Evolutionary conservation across 2,888 invertebrate species (phyloP).

Genomic region (Helicoverpa assulta): DNA sequence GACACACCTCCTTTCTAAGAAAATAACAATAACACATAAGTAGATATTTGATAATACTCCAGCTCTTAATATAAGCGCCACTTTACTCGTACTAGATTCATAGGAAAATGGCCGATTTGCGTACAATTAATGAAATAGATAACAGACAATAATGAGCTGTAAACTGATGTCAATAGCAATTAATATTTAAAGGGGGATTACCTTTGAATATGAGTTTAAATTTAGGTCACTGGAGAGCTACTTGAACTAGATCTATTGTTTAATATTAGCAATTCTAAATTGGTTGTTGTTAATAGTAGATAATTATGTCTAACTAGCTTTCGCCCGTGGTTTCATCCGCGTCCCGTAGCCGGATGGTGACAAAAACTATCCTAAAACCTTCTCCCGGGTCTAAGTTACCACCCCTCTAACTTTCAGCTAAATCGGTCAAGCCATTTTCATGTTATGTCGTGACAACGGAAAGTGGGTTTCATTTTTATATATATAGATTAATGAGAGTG

Average conservation of each 20-base stretch:
- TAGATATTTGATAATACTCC: conserved; percentile 40
- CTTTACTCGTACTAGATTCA: conserved; percentile 26
- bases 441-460: no score
- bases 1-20: conserved; percentile 51
- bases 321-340: no score
- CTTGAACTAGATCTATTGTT: conserved; percentile 53
- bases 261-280: conserved; percentile 43
- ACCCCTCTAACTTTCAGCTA: no score
- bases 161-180: conserved; percentile 29
- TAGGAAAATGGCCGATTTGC: conserved; percentile 34
- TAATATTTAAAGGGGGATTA: conserved; percentile 62
- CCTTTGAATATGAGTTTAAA: conserved; percentile 50
- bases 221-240: conserved; percentile 65
- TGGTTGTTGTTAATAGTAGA: conserved; percentile 21
- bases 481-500: background rate
- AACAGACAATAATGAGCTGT: conserved; percentile 24
- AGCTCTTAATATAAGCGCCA: conserved; percentile 47
- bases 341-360: no score
- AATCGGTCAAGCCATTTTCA: no score
- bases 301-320: no score
- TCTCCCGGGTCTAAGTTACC: no score
- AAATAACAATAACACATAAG: conserved; percentile 25
- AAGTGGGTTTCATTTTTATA: no score
- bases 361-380: no score
- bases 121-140: conserved; percentile 27